Evolutionary conservation across 1,140 invertebrate genomes (phyloP), one percentile per base, ranked within the genome.

Genomic region (Potamilus streckersoni): DNA sequence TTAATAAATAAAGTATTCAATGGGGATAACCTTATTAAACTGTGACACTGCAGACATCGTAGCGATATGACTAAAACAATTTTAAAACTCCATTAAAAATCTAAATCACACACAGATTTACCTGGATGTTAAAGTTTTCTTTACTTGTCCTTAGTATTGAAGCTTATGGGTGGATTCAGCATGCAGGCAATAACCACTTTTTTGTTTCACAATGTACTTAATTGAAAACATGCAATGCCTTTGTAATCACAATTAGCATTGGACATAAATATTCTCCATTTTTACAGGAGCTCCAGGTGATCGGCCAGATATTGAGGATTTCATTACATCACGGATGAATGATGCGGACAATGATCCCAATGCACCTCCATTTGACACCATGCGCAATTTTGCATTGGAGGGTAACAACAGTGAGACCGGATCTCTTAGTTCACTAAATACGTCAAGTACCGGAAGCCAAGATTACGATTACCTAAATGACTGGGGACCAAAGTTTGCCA

Each of bases 331-430:
- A 83, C 96, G 98, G 87, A 96, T 98, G 90, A 94, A 96, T 86
- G 94, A 97, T 81, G 96, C 97, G 4, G 96, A 99, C 89, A 94
- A 95, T 87, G 97, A 99, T 91, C 95, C 96, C 0, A 97, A 96
- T 87, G 97, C 97, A 66, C 97, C 97, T 69, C 97, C 97, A 3
- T 97, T 97, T 89, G 98, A 99, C 86, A 97, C 98, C 90, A 91
- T 98, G 74, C 92, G 96, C 86, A 98, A 98, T 91, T 99, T 98
- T 90, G 96, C 96, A 57, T 98, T 98, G 83, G 98, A 99, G 90
- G 98, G 98, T 55, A 96, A 96, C 85, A 97, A 97, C 91, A 98
- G 96, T 88, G 97, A 96, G 74, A 97, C 97, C n/a, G 97, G 97
- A 58, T 98, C 96, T 1, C 92, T 87, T 15, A 98, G 96, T 85